Percentiles rank a stretch among this genome's conserved stretches.
Evolutionary conservation across 2,113 vertebrate species (phyloP).

Genomic region (Perognathus longimembris): DNA sequence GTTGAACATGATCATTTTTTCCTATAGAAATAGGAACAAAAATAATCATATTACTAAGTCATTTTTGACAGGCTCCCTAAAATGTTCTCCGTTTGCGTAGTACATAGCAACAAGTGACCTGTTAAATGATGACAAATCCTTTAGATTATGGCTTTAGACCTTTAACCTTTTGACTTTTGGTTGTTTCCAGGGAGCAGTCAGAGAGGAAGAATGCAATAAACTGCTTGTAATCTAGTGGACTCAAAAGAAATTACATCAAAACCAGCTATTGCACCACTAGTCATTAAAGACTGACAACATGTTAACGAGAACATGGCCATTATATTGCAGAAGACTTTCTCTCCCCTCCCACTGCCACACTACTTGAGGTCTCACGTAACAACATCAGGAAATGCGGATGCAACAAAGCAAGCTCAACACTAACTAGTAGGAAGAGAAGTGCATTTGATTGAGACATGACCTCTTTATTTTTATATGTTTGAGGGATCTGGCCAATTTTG

Average conservation of each 20-base stretch:
- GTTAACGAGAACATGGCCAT: conserved; percentile 82
- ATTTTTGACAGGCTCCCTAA: conserved; percentile 43
- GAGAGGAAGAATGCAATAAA: conserved; percentile 87
- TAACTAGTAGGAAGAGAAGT: neutral
- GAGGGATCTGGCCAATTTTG: neutral
- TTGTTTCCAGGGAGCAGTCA: conserved; percentile 86
- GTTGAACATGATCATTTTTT: neutral
- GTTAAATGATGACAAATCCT: conserved; percentile 89
- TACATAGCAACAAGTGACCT: conserved; percentile 85
- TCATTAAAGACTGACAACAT: conserved; percentile 80
- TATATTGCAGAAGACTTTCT: conserved; percentile 77
- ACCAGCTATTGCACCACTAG: conserved; percentile 84
- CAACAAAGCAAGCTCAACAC: conserved; percentile 8
- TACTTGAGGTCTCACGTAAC: conserved; percentile 34
- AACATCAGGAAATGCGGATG: conserved; percentile 58
- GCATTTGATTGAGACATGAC: conserved; percentile 39
- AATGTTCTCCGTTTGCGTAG: conserved; percentile 66
- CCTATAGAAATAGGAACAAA: conserved; percentile 10
- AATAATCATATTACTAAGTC: neutral
- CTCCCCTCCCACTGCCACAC: conserved; percentile 64
- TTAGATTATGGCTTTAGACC: conserved; percentile 89
- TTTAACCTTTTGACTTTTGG: conserved; percentile 88
- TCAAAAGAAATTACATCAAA: conserved; percentile 89
- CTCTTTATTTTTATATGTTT: conserved; percentile 60
- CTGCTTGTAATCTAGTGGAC: conserved; percentile 85